Conservation (phyloP, 2,797 vertebrate species). For the Sibirionetta formosa region DNA sequence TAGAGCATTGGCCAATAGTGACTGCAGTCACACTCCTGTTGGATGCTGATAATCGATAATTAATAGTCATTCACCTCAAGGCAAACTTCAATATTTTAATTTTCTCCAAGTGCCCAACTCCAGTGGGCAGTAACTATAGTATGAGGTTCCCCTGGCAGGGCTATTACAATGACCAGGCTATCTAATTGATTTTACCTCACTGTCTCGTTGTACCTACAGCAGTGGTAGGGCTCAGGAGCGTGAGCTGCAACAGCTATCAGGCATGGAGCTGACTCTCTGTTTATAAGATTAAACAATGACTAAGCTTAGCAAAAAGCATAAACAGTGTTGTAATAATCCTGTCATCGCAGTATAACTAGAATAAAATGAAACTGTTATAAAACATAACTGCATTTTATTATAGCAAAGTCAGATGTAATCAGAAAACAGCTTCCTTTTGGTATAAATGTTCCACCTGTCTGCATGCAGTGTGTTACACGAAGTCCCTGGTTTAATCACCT, state of each 20-base stretch:
- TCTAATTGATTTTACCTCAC: background rate
- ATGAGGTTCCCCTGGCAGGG: background rate
- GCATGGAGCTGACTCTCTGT: background rate
- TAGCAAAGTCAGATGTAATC: background rate
- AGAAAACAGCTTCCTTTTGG: conserved; percentile 22
- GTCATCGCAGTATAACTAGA: conserved; percentile 21
- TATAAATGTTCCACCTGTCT: conserved; percentile 26
- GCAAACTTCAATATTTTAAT: background rate
- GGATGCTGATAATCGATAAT: background rate
- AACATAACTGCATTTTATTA: conserved; percentile 38
- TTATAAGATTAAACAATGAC: conserved; percentile 64
- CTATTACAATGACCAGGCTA: background rate
- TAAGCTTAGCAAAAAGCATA: conserved; percentile 44
- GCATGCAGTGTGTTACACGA: background rate
- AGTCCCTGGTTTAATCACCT: background rate
- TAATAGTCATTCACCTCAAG: background rate
- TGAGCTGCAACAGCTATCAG: background rate
- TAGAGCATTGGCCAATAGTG: background rate
- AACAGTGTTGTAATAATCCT: conserved; percentile 41
- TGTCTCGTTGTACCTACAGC: background rate
- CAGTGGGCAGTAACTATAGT: background rate
- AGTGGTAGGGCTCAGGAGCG: background rate
- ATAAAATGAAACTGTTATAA: conserved; percentile 49
- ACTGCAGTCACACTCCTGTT: background rate
- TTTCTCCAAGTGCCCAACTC: background rate